Conservation (phyloP, 64 coral and sea anemone species). For the Astreopora myriophthalma region DNA sequence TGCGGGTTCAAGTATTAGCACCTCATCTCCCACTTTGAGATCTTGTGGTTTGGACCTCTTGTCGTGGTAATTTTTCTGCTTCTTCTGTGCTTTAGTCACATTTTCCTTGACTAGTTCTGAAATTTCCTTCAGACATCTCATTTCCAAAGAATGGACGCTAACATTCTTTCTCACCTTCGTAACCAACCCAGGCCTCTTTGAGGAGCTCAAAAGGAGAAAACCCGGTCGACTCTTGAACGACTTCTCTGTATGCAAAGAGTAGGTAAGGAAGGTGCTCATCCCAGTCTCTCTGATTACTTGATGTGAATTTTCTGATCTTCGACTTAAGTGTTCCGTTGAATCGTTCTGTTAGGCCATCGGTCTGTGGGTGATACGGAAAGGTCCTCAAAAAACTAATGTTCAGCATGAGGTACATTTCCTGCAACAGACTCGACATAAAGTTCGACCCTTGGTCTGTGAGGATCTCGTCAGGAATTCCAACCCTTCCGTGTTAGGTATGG, state of each 20-base stretch:
- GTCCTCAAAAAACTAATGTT: no score
- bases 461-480: no score
- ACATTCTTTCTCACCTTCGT: not conserved
- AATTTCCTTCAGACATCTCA: not conserved
- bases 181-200: not conserved
- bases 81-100: not conserved
- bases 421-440: no score
- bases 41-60: not conserved
- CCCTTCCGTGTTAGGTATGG: not conserved
- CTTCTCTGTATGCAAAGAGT: not conserved
- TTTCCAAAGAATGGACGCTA: not conserved
- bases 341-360: no score
- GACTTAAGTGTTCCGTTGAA: not conserved
- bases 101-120: constrained; percentile 9
- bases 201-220: not conserved
- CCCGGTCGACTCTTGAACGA: not conserved
- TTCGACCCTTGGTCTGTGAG: no score
- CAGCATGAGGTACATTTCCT: no score
- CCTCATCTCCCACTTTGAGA: not conserved
- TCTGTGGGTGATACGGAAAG: no score
- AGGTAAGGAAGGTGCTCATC: not conserved
- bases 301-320: not conserved
- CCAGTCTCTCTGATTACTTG: not conserved
- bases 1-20: not conserved
- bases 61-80: not conserved